phyloP scores from a whole-genome alignment of 2,888 invertebrate genomes.

The Gymnoscelis rufifasciata region DNA sequence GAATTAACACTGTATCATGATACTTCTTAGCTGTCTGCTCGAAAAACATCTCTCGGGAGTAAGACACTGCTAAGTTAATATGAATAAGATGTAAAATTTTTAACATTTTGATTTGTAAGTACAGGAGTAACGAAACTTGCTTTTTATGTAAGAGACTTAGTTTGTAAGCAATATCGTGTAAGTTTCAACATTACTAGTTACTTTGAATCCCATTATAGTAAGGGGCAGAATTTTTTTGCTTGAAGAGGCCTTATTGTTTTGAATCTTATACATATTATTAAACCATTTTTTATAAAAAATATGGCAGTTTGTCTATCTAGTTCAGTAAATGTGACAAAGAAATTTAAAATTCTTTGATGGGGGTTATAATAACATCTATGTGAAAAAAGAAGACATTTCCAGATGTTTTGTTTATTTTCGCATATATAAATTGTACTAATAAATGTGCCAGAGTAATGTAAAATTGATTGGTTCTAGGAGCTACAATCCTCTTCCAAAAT shows the following conservation, averaged over 20 bases:
- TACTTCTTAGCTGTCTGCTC: too few species aligned
- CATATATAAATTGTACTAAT: too few species aligned
- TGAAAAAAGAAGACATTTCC: too few species aligned
- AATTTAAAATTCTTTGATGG: too few species aligned
- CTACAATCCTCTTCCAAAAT: background rate
- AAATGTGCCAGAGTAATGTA: background rate
- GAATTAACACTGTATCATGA: background rate
- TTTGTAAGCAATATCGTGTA: slow-evolving; percentile 58
- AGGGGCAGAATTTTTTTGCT: slow-evolving; percentile 37
- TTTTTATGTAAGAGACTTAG: slow-evolving; percentile 37
- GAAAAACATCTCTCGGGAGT: too few species aligned
- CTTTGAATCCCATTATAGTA: slow-evolving; percentile 37
- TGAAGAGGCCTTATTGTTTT: slow-evolving; percentile 37
- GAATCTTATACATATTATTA: slow-evolving; percentile 13
- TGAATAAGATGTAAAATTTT: background rate
- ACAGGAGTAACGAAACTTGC: background rate
- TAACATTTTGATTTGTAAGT: background rate
- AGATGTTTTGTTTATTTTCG: too few species aligned
- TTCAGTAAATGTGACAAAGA: too few species aligned
- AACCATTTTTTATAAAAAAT: too few species aligned
- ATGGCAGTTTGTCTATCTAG: too few species aligned
- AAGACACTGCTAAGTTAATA: too few species aligned
- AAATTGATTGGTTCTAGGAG: background rate
- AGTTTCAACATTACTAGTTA: slow-evolving; percentile 46
- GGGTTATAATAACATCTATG: too few species aligned